Conservation (phyloP, 1,140 invertebrate genomes). For the Papilio xuthus region DNA sequence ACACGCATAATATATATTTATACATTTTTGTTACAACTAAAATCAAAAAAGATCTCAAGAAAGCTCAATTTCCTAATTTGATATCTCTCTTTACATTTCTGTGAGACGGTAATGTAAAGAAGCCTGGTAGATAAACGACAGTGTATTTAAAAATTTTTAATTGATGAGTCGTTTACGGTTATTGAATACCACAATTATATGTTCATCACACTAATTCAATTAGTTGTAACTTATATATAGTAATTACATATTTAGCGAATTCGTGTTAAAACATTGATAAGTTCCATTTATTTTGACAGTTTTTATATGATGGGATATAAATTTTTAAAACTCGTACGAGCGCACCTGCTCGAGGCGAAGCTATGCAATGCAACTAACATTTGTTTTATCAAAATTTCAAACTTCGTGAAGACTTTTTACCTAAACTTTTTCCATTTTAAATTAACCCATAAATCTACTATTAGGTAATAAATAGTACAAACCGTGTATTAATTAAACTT, state of each 20-base stretch:
- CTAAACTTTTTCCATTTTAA: background rate
- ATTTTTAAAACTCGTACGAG: slow-evolving; percentile 12
- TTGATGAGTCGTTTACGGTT: too few species aligned
- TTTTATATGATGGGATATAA: background rate
- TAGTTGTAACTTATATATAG: background rate
- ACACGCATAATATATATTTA: background rate
- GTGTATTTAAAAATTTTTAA: too few species aligned
- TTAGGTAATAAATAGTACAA: background rate
- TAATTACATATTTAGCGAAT: background rate
- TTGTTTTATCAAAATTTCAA: slow-evolving; percentile 7
- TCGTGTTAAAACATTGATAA: background rate
- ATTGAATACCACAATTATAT: too few species aligned
- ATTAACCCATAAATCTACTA: background rate
- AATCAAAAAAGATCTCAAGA: too few species aligned
- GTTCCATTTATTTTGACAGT: slow-evolving; percentile 16
- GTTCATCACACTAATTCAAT: too few species aligned
- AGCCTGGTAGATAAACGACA: background rate
- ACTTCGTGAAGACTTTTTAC: slow-evolving; percentile 6
- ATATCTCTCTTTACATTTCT: too few species aligned
- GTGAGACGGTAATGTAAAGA: too few species aligned
- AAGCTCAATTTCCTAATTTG: too few species aligned
- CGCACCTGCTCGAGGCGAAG: background rate
- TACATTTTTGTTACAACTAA: background rate
- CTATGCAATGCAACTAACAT: background rate
- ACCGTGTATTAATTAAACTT: background rate